Conservation (phyloP, 37 sponge, comb jelly and placozoan genomes). For the Theonella swinhoei region DNA sequence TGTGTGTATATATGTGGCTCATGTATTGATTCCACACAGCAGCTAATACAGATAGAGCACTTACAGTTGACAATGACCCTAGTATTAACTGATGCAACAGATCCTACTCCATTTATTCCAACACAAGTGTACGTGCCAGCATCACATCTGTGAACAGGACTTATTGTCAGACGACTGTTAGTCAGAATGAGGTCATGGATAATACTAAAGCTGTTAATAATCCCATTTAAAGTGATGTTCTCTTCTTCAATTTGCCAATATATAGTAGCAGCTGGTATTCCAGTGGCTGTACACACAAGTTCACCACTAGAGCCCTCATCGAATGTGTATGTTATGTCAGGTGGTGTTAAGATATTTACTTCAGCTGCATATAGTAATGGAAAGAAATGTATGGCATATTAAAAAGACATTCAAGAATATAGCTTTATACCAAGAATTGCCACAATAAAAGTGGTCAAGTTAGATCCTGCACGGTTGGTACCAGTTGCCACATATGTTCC, state of each 20-base stretch:
- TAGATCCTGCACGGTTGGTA: constrained; percentile 18
- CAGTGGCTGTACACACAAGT: constrained; percentile 42
- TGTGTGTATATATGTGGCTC: too few relatives aligned
- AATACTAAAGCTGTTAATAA: not conserved
- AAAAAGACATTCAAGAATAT: too few relatives aligned
- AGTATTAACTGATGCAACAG: not conserved
- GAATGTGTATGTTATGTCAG: constrained; percentile 4
- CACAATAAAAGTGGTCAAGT: constrained; percentile 11
- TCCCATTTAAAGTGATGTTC: not conserved
- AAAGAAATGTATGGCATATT: too few relatives aligned
- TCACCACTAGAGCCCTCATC: constrained; percentile 2
- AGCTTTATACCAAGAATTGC: constrained; percentile 16
- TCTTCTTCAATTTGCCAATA: constrained; percentile 21
- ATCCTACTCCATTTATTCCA: constrained; percentile 11
- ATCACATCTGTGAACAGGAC: constrained; percentile 13
- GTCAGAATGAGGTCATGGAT: not conserved
- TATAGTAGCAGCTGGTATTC: constrained; percentile 49
- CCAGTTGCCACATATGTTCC: constrained; percentile 28
- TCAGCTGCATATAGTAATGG: too few relatives aligned
- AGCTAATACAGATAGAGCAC: too few relatives aligned
- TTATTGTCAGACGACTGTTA: not conserved
- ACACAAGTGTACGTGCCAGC: constrained; percentile 56
- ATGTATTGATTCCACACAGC: too few relatives aligned
- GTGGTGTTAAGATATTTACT: too few relatives aligned
- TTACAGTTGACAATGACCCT: too few relatives aligned